These are phyloP conservation scores for Monopis laevigella DNA, from an alignment of 2,888 invertebrate genomes.

Conservation along the genomic window DNA sequence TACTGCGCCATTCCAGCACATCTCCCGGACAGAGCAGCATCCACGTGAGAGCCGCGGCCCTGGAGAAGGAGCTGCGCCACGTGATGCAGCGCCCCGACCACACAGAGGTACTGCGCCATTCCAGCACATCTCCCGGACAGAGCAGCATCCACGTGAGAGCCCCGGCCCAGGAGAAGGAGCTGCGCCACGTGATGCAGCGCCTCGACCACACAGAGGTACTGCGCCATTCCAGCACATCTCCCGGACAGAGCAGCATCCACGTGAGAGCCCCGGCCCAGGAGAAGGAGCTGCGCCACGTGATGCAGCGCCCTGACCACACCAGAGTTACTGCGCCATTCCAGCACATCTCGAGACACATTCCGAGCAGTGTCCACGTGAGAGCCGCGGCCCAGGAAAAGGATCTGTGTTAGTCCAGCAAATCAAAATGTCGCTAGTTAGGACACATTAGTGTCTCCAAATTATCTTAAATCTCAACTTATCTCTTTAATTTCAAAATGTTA, in stretches of 20 bases:
- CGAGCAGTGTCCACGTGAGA: no score
- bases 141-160: slow-evolving; percentile 91
- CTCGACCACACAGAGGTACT: slow-evolving; percentile 47
- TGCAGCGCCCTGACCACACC: slow-evolving; percentile 68
- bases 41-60: slow-evolving; percentile 86
- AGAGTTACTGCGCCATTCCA: no score
- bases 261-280: slow-evolving; percentile 88
- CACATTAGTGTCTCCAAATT: no score
- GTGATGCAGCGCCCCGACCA: slow-evolving; percentile 76
- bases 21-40: slow-evolving; percentile 93
- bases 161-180: slow-evolving; percentile 84
- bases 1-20: no score
- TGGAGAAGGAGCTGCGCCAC: slow-evolving; percentile 85
- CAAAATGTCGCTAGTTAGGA: no score
- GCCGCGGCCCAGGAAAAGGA: no score
- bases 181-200: slow-evolving; percentile 84
- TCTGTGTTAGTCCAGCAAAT: no score
- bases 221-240: no score
- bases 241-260: slow-evolving; percentile 92
- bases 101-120: slow-evolving; percentile 50
- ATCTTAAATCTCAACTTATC: no score
- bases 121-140: no score
- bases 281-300: slow-evolving; percentile 83
- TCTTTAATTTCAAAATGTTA: no score
- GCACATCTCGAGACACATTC: no score